Base-by-base conservation (phyloP, 1,140 invertebrate genomes). In the Drosophila sturtevanti region DNA sequence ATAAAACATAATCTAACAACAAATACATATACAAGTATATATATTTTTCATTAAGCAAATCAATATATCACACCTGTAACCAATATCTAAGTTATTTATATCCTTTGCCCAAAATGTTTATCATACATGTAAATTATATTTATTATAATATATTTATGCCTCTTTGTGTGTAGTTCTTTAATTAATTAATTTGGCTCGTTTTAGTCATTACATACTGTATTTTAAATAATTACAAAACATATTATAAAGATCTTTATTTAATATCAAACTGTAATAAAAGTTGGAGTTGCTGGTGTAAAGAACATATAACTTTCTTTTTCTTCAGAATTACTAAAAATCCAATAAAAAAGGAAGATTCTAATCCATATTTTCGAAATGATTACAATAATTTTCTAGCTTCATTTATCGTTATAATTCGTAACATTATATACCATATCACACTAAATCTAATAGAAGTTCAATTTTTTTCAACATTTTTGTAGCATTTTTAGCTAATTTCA, bases 401-500 rank as follows among this genome's bases (percentile, higher is more conserved):
- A 24, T 7, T 31, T 31, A 6, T 31, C 0, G 1, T 31, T 31
- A n/a, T n/a, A n/a, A n/a, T n/a, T n/a, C n/a, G n/a, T n/a, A n/a
- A n/a, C n/a, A n/a, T 55, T 55, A 34, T 55, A 16, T 34, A 55
- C 4, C n/a, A 7, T 55, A 14, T 27, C 7, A 0, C n/a, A n/a
- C 7, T 31, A 14, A 35, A 56, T 21, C 31, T 31, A 56, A 34
- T 56, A 56, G 1, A 56, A 34, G 6, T 11, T 34, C 34, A 34
- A 56, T 31, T 87, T 85, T 85, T 87, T 87, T 76, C 63, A 55
- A 58, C 51, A 63, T 79, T 68, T 86, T 86, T 86, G 82, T 86
- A 89, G 84, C 82, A 86, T 59, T 82, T 87, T 31, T 79, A 79
- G 82, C 82, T 89, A 86, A 24, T 64, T 77, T 44, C 62, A 60